Conservation (phyloP, 2,113 vertebrate species). For the Numida meleagris region DNA sequence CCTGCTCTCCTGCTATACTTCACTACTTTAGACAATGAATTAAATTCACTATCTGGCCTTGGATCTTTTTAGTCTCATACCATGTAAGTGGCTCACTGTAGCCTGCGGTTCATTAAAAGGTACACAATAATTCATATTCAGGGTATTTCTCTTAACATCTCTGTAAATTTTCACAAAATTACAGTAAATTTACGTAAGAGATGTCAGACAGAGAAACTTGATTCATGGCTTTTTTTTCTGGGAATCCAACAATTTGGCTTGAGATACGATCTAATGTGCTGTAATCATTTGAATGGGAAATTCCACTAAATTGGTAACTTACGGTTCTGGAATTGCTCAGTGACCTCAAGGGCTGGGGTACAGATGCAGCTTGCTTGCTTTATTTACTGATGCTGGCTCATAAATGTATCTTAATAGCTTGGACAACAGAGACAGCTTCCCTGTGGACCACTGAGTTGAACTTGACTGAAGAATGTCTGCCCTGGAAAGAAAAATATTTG, state of each 20-base stretch:
- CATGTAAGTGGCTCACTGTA: not conserved
- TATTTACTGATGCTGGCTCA: conserved; percentile 65
- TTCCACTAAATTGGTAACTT: conserved; percentile 36
- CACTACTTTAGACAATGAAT: not conserved
- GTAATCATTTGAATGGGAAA: conserved; percentile 3
- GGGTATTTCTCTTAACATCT: not conserved
- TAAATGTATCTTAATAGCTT: conserved; percentile 44
- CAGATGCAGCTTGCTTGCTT: conserved; percentile 46
- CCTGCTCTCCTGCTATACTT: accelerated
- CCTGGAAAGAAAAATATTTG: conserved; percentile 69
- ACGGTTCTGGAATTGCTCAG: conserved; percentile 14
- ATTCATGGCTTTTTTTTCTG: not conserved
- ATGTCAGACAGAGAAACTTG: not conserved
- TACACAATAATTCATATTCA: not conserved
- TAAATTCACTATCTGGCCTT: not conserved
- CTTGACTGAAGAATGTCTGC: conserved; percentile 58
- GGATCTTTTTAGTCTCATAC: not conserved
- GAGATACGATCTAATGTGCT: not conserved
- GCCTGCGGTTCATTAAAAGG: not conserved
- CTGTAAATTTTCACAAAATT: not conserved
- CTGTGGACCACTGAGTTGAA: conserved; percentile 54
- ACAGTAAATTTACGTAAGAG: not conserved
- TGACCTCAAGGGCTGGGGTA: conserved; percentile 46
- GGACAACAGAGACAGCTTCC: conserved; percentile 47
- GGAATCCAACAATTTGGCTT: not conserved